Evolutionary conservation across 2,888 invertebrate species (phyloP), one percentile per base, ranked within the genome.

Genomic region (Drosophila tanythrix): DNA sequence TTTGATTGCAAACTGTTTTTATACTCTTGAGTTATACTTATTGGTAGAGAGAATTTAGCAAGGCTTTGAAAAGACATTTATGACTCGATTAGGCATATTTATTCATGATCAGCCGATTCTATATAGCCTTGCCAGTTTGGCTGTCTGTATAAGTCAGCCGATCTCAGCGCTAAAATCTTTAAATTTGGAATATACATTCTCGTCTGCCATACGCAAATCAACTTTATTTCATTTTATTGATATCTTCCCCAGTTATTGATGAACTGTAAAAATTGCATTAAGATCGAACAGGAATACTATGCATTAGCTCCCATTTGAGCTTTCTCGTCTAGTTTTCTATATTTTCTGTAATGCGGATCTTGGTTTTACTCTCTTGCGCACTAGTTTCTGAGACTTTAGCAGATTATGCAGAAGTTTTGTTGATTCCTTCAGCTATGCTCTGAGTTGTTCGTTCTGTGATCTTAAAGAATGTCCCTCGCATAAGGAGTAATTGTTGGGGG

Each of bases 401-500:
- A 35, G 4, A 35, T 40, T n/a, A 11, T n/a, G n/a, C 5, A n/a
- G n/a, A 40, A 40, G 40, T n/a, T 46, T 5, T 13, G 13, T 13
- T 46, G 46, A 46, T 21, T 21, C 21, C 21, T 21, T 13, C 13
- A 3, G 13, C 46, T 21, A 7, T 21, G 7, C 6, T 21, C 3
- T 21, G 43, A 46, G 7, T 46, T 15, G 21, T 46, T 46, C 21
- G 21, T 46, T 21, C 21, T 3, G n/a, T n/a, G 29, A 57, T 25
- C 25, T 38, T 59, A 59, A 35, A 74, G 59, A 59, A 60, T 73
- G 48, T 38, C 55, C 70, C 70, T 76, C 62, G 48, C 40, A 15
- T 33, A 33, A 57, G 66, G 27, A 35, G 31, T 35, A 21, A 29
- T 50, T 27, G 13, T 27, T 66, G 15, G 46, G 21, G 21, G 11